Evolutionary conservation across 1,140 invertebrate species (phyloP), one percentile per base, ranked within the genome.

Genomic region (Bombus waltoni): DNA sequence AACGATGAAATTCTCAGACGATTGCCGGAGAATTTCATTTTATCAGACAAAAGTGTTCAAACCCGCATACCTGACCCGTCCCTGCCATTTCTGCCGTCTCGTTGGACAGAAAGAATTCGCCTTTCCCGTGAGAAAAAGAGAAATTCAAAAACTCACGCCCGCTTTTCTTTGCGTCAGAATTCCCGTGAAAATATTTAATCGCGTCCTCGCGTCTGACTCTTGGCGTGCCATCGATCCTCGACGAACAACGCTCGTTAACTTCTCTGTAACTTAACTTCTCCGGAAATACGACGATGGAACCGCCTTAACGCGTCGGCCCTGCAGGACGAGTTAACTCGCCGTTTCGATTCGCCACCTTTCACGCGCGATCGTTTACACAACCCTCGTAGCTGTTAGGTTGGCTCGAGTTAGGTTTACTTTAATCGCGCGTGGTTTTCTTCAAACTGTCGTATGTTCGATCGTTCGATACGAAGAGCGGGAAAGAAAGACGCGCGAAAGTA

Each of bases 11-110:
- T 85, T 88, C 83, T 78, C 87, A 62, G 73, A 88, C 83, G 83
- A 89, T 84, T 83, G 74, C 83, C 83, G 77, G 83, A 82, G 87
- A 89, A 89, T 89, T 89, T 89, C 81, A 89, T 89, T 89, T 89
- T 86, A 84, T 83, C 88, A 68, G 76, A 85, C 83, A 73, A 81
- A 81, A 83, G 73, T 42, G 59, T 76, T 68, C 28, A 40, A 83
- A 76, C 73, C 62, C 40, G 81, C 72, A 78, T 70, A 77, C 73
- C 44, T 40, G 15, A 11, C 81, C 9, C 35, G 32, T n/a, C 53
- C 28, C 68, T n/a, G 2, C 44, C n/a, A 77, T 68, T 68, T 82
- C 35, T 75, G 22, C 57, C 32, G 71, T 75, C 81, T 40, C 42
- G 32, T 57, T 47, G 72, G 81, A 83, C 72, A 25, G 59, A 65